Evolutionary conservation across 2,113 vertebrate species (phyloP).

Genomic region (Oenanthe oenanthe): DNA sequence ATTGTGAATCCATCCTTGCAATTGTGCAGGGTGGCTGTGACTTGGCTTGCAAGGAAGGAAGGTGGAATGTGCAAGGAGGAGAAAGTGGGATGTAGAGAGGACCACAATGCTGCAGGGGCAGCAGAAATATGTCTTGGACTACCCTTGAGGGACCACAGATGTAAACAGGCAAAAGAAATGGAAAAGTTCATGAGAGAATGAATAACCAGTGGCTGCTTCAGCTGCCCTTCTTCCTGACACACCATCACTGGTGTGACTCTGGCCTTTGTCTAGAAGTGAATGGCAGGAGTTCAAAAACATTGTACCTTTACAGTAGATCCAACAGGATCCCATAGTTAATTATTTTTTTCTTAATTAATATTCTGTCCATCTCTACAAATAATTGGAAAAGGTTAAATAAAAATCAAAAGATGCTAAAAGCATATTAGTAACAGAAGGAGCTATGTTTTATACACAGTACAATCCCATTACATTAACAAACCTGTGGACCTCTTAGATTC

Average conservation of each 20-base stretch:
- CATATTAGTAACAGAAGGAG: background rate
- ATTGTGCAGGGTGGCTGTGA: background rate
- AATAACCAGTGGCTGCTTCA: background rate
- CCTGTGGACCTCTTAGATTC: background rate
- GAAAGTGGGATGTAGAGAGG: background rate
- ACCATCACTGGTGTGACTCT: background rate
- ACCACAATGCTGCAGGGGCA: background rate
- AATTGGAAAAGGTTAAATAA: background rate
- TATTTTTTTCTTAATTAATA: background rate
- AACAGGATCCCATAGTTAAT: background rate
- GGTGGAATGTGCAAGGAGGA: background rate
- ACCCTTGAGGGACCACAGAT: background rate
- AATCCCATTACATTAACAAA: background rate
- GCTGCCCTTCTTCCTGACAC: background rate
- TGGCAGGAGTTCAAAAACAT: background rate
- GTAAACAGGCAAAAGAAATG: background rate
- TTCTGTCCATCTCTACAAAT: background rate
- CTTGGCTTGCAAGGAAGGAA: background rate
- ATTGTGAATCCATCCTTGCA: background rate
- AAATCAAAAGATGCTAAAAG: background rate
- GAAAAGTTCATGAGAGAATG: background rate
- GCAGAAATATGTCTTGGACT: background rate
- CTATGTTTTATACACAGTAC: background rate
- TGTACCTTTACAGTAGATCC: background rate
- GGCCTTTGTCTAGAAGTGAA: background rate